Conservation (phyloP, 1,140 invertebrate species). For the Oreohelix idahoensis region DNA sequence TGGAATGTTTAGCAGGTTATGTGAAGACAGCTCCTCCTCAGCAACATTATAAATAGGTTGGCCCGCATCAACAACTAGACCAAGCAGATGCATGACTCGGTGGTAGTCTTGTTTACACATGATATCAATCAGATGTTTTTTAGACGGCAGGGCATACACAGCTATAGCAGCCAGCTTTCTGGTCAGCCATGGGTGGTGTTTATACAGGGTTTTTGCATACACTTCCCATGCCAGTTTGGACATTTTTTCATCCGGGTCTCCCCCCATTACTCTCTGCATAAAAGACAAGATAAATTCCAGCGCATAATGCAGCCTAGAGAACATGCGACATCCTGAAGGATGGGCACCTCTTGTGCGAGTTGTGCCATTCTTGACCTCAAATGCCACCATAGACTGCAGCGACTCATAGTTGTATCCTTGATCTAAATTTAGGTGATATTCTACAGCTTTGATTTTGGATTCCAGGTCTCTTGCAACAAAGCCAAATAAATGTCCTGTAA, state of each 20-base stretch:
- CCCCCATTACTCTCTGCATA: conserved; percentile 80
- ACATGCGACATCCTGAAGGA: conserved; percentile 87
- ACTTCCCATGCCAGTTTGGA: conserved; percentile 82
- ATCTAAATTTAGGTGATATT: conserved; percentile 77
- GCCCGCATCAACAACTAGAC: conserved; percentile 81
- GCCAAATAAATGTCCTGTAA: conserved; percentile 90
- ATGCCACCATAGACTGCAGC: conserved; percentile 89
- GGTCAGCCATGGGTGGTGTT: conserved; percentile 34
- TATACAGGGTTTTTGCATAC: conserved; percentile 44
- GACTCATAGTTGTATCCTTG: conserved; percentile 81
- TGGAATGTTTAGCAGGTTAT: conserved; percentile 2
- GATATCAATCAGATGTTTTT: conserved; percentile 74
- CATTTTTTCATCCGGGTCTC: conserved; percentile 82
- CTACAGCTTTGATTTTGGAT: conserved; percentile 87
- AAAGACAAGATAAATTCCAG: conserved; percentile 93
- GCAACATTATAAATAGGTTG: conserved; percentile 83
- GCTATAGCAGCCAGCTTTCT: conserved; percentile 32
- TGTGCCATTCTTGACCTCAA: conserved; percentile 83
- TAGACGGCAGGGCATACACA: conserved; percentile 77
- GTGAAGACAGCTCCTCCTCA: conserved; percentile 75
- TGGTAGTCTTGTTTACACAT: conserved; percentile 70
- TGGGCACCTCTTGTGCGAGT: conserved; percentile 77
- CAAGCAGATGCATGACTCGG: conserved; percentile 77
- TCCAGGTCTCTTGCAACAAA: conserved; percentile 93
- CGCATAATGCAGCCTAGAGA: conserved; percentile 91